Evolutionary conservation across 37 sponge, comb jelly and placozoan species (phyloP), one percentile per base, ranked within the genome.

Genomic region (Petrosia ficiformis): DNA sequence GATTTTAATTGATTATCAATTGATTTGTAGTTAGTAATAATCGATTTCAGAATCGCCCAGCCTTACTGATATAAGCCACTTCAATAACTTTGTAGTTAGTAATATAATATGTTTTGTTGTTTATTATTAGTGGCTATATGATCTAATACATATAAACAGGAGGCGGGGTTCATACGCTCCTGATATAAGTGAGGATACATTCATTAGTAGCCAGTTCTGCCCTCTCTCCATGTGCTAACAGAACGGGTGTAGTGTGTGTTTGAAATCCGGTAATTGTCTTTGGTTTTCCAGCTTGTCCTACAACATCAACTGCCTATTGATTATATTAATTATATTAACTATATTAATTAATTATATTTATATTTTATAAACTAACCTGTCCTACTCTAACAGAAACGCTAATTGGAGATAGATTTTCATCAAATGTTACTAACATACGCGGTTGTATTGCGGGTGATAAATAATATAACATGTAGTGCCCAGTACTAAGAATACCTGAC

Each of bases 381-480:
- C 99, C 99, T 3, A 97, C 99, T 64, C 99, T 78, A 28, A 97
- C 99, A n/a, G 73, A 84, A 22, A 97, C 99, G 30, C 88, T 59
- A 16, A 97, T 84, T 37, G 93, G 86, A 41, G 59, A 70, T 26
- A 97, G 86, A 26, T 86, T 80, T 32, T 89, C 91, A 66, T 92
- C 88, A 34, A 94, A 89, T 0, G 95, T 92, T 44, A 94, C 93
- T 30, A 97, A 68, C 99, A 97, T 95, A 0, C 99, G 87, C n/a
- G 99, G 95, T 82, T 97, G 99, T 30, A 97, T 97, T 77, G 99
- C 99, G 0, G 93, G 89, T 0, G 86, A 84, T 40, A 97, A 59
- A 86, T 73, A 92, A 84, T 88, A 97, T 36, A 97, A 82, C 67
- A 97, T 70, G 68, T 97, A 95, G 84, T 90, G 93, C 28, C 79